These are phyloP conservation scores for Colaptes auratus DNA, from an alignment of 2,113 vertebrate species.

Conservation along the genomic window DNA sequence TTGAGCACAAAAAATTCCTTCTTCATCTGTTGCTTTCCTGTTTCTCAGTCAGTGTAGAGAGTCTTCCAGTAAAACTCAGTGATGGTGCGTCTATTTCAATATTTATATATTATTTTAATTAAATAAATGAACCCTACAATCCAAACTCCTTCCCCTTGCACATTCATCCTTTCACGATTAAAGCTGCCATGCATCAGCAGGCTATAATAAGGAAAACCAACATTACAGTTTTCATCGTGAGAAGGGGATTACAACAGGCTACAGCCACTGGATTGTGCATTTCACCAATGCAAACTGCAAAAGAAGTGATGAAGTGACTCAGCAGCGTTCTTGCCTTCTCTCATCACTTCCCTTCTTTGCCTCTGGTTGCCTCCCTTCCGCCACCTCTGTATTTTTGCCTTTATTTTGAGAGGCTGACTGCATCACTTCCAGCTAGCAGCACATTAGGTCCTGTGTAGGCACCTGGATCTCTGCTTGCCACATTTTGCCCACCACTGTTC, in stretches of 20 bases:
- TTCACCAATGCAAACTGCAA: background rate
- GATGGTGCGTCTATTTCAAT: background rate
- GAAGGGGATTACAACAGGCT: background rate
- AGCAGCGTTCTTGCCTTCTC: accelerated
- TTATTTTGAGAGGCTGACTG: background rate
- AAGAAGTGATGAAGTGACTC: conserved; percentile 11
- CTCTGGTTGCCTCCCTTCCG: background rate
- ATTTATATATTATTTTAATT: background rate
- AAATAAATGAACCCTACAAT: background rate
- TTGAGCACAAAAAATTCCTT: background rate
- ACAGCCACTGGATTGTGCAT: accelerated
- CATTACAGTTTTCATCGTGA: background rate
- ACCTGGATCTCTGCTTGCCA: background rate
- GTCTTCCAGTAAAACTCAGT: background rate
- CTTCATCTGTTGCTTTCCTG: background rate
- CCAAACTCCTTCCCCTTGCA: background rate
- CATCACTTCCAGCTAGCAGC: background rate
- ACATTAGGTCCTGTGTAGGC: accelerated
- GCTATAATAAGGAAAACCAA: background rate
- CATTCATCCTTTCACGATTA: background rate
- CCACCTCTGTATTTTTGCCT: accelerated
- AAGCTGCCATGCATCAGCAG: background rate
- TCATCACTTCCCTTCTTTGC: conserved; percentile 4
- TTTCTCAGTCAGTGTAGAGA: background rate
- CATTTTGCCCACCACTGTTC: accelerated